Evolutionary conservation across 1,140 invertebrate species (phyloP).

Genomic region (Monomorium pharaonis): DNA sequence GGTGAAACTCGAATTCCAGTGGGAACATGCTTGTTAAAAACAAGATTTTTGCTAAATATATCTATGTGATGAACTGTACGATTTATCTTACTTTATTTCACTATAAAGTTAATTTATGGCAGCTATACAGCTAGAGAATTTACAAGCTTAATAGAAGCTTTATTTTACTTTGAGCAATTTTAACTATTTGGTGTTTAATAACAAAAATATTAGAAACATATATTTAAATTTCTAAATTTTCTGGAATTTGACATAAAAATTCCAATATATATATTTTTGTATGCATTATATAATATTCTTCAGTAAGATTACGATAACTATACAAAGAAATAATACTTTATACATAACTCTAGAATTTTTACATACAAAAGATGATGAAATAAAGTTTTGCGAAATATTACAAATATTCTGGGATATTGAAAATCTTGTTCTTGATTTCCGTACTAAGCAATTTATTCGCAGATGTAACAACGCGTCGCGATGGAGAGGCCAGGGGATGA

Average conservation of each 20-base stretch:
- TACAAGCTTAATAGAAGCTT: neutral
- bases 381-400: neutral
- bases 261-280: neutral
- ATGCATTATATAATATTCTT: neutral
- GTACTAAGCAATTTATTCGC: constrained; percentile 1
- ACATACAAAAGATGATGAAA: neutral
- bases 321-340: neutral
- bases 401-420: neutral
- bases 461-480: constrained; percentile 7
- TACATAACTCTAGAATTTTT: neutral
- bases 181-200: neutral
- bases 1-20: neutral
- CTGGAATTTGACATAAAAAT: neutral
- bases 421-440: neutral
- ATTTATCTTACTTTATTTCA: neutral
- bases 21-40: neutral
- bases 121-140: neutral
- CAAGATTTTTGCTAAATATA: neutral
- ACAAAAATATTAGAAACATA: neutral
- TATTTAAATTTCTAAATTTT: neutral
- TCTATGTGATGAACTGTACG: neutral
- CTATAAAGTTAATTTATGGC: neutral
- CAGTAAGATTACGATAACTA: neutral
- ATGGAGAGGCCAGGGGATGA: constrained; percentile 35
- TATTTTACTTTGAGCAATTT: neutral